A percentile compares a stretch with the other conserved stretches of the same genome.
These are phyloP conservation scores for Sesia bembeciformis DNA, from an alignment of 2,888 invertebrate genomes.

Conservation along the genomic window DNA sequence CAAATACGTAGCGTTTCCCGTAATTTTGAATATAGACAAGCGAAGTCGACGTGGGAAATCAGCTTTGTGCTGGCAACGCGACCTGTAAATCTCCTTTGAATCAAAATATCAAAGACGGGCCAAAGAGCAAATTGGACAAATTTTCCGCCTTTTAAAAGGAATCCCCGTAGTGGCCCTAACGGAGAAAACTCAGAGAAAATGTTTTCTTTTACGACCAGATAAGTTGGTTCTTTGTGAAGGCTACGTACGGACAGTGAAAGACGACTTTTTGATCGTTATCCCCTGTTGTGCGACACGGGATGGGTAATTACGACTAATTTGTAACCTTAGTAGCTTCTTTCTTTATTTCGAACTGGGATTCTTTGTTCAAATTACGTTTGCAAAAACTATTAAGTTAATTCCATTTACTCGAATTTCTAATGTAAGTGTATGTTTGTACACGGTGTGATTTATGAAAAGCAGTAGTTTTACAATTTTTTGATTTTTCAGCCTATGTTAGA, in stretches of 20 bases:
- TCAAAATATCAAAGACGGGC: constrained; percentile 40
- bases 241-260: constrained; percentile 6
- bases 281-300: constrained; percentile 7
- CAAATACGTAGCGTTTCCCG: constrained; percentile 1
- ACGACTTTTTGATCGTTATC: constrained; percentile 11
- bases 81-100: constrained; percentile 34
- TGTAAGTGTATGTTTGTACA: too few species aligned
- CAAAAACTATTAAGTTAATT: too few species aligned
- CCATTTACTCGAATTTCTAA: too few species aligned
- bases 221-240: constrained; percentile 7
- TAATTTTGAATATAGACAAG: constrained; percentile 10
- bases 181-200: constrained; percentile 14
- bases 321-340: constrained; percentile 1
- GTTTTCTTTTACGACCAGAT: constrained; percentile 21
- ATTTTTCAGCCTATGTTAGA: too few species aligned
- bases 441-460: too few species aligned
- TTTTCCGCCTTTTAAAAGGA: constrained; percentile 47
- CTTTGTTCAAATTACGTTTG: too few species aligned
- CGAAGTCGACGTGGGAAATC: constrained; percentile 13
- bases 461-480: too few species aligned
- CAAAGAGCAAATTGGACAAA: constrained; percentile 44
- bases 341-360: too few species aligned
- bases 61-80: constrained; percentile 24
- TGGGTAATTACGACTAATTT: constrained; percentile 15
- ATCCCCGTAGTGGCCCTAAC: constrained; percentile 14